Base-by-base conservation (phyloP, 2,888 invertebrate species). In the Bombyx huttoni region DNA sequence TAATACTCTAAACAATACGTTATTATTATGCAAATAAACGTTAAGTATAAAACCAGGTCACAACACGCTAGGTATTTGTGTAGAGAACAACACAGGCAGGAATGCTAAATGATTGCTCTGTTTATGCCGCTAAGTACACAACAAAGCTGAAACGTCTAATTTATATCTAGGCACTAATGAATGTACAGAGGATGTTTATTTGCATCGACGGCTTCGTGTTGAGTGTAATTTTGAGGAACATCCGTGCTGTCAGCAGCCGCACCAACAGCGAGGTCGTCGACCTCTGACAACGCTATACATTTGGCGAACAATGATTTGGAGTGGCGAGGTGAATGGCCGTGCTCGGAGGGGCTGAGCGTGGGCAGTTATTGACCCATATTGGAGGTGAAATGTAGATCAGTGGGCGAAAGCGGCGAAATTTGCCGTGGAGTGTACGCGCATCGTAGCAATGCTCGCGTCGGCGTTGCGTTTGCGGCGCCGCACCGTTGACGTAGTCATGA, bases 301-400 rank as follows among this genome's bases (percentile, higher is more conserved):
- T 88, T 87, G 78, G 84, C 85, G 86, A 88, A 88, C 86, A 87
- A 88, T 88, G 85, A 87, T 87, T 86, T 85, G 83, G 79, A 84
- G 81, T 83, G 80, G 84, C 80, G 85, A 86, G 87, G 86, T 88
- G 87, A 88, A 87, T 63, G 88, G 76, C 86, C 87, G 79, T 78
- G 75, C 73, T 67, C 80, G 78, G 81, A 79, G 86, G 86, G 86
- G 84, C 84, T 79, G 80, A 81, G 87, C 85, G 87, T 87, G 84
- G 87, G 86, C 87, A 88, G 88, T 87, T 87, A 88, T 87, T 86
- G 88, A 87, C 88, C 88, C 83, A 88, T 88, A 87, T 88, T 86
- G 75, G 76, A 77, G 79, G 86, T 86, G 81, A 87, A 89, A 89
- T 88, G 89, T 89, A 88, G 89, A 89, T 89, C 88, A 89, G 89